A percentile compares a stretch with the other conserved stretches of the same genome.
phyloP scores from a whole-genome alignment of 2,888 invertebrate species.

The Nysson spinosus region DNA sequence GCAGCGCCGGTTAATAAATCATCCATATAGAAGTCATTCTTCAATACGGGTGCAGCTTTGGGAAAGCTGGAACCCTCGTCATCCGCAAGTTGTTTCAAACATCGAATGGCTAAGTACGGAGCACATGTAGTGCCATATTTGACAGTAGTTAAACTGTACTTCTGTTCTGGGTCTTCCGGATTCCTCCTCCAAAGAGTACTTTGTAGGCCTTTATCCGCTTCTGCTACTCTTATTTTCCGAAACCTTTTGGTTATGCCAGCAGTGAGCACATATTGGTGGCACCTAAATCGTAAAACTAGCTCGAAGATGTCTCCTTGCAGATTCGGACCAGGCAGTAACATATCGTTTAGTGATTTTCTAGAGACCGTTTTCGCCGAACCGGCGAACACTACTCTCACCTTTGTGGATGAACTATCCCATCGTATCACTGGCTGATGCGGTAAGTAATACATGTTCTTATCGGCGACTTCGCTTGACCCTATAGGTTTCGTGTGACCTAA shows the following conservation, averaged over 20 bases:
- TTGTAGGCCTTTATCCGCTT: background rate
- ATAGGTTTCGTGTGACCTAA: background rate
- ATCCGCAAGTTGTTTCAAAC: background rate
- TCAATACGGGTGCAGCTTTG: background rate
- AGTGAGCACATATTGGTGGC: background rate
- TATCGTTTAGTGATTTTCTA: background rate
- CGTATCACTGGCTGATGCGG: background rate
- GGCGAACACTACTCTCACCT: background rate
- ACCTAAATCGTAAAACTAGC: background rate
- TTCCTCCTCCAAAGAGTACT: background rate
- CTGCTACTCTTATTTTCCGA: background rate
- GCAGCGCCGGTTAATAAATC: background rate
- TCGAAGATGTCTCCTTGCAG: background rate
- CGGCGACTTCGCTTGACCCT: background rate
- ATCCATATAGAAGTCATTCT: background rate
- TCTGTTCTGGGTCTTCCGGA: background rate
- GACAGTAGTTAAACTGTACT: background rate
- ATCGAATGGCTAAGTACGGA: background rate
- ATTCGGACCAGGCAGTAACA: background rate
- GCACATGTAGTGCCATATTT: background rate
- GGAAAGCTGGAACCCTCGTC: background rate
- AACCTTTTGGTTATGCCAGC: conserved; percentile 1
- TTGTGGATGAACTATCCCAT: background rate
- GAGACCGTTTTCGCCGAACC: background rate
- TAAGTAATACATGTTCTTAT: conserved; percentile 1